Base-by-base conservation (phyloP, 2,113 vertebrate genomes). In the Erpornis zantholeuca region DNA sequence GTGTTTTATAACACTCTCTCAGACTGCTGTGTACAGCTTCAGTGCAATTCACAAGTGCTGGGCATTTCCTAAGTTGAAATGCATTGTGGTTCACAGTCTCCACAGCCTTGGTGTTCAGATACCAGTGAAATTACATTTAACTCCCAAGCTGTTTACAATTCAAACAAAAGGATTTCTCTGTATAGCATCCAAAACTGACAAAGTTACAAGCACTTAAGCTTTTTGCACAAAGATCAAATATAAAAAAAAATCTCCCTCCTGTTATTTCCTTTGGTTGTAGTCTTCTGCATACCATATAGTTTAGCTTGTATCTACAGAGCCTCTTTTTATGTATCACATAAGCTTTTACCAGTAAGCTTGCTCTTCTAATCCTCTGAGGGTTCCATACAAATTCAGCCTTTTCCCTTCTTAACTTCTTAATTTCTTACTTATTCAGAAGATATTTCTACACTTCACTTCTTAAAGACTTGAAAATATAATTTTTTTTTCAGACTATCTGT, bases 151-250 rank as follows among this genome's bases (percentile, higher is more conserved):
- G 64, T 83, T 95, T 86, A 90, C 75, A 97, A 59, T 70, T 68
- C 79, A 92, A 47, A 95, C 59, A 90, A 88, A 96, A 93, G 40
- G 45, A 92, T 81, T 94, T 90, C 36, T 92, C 42, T 96, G 64
- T 73, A 86, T 9, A 63, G 54, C 63, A 92, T 77, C 88, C 76
- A 90, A 96, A 90, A 24, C 19, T 0, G 1, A 82, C 59, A 65
- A 68, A 83, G 68, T 76, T 82, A 85, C 70, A 90, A 88, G 82
- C 23, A 27, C 45, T 82, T 63, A 63, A 90, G 53, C 50, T 73
- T 94, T 92, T 69, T 82, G 23, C 68, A 83, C 29, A 21, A 70
- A 90, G 63, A 92, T 89, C 35, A 92, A 91, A 90, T 35, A 69
- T 15, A 35, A 77, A 90, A 77, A 90, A 84, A 60, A 35, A 54